These are phyloP conservation scores for Odobenus rosmarus DNA, from an alignment of 2,113 vertebrate species.

Conservation along the genomic window DNA sequence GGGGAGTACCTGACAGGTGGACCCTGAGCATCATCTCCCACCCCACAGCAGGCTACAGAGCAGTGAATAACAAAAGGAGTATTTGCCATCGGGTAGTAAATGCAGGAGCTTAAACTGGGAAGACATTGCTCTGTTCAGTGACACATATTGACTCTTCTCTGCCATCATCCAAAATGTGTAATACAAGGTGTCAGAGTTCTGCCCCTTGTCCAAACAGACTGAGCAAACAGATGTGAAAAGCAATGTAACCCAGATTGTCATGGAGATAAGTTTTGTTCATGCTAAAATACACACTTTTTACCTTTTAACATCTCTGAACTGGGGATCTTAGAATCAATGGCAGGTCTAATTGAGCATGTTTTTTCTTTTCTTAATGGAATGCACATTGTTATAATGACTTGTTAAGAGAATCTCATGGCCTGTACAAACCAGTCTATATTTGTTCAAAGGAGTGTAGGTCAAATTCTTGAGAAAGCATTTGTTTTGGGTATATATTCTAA, in stretches of 20 bases:
- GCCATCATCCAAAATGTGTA: neutral
- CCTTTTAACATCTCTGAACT: slow-evolving; percentile 37
- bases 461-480: neutral
- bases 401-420: neutral
- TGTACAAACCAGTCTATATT: neutral
- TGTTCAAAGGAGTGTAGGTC: neutral
- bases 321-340: neutral
- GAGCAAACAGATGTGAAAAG: neutral
- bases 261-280: neutral
- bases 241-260: neutral
- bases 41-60: neutral
- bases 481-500: neutral
- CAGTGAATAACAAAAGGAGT: neutral
- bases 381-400: neutral
- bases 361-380: neutral
- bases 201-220: neutral
- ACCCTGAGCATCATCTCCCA: neutral
- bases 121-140: neutral
- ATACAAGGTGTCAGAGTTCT: neutral
- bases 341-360: neutral
- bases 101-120: neutral
- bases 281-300: neutral
- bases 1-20: neutral
- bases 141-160: neutral
- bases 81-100: neutral